Conservation (phyloP, 2,888 invertebrate species). For the Agrotis segetum region DNA sequence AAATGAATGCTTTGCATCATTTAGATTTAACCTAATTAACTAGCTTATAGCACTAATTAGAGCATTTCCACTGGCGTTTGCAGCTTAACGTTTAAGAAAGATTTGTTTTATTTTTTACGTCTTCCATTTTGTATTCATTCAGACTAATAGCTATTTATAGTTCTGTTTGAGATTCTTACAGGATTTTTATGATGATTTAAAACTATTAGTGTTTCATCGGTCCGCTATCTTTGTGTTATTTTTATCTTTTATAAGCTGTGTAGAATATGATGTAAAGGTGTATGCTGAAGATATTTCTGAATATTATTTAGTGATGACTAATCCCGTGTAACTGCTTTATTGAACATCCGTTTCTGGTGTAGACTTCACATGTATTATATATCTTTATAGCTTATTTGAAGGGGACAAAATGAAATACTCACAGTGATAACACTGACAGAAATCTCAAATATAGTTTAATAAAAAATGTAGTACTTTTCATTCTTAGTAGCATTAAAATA, state of each 20-base stretch:
- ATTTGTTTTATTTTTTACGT: conserved; percentile 31
- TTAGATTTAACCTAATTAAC: conserved; percentile 61
- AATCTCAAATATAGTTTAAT: too few species aligned
- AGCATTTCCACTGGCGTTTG: conserved; percentile 51
- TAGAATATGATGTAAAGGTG: conserved; percentile 25
- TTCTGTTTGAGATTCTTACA: conserved; percentile 40
- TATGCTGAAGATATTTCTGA: conserved; percentile 35
- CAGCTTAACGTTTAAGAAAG: conserved; percentile 49
- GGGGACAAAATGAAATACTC: too few species aligned
- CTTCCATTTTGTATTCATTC: conserved; percentile 36
- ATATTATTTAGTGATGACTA: conserved; percentile 23
- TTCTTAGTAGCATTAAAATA: too few species aligned
- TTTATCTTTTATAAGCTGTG: conserved; percentile 38
- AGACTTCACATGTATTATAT: not conserved
- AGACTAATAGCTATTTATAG: conserved; percentile 44
- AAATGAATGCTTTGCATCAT: conserved; percentile 36
- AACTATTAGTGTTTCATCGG: conserved; percentile 62
- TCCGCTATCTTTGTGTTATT: conserved; percentile 36
- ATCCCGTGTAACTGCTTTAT: conserved; percentile 1
- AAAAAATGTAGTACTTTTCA: too few species aligned
- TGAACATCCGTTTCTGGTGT: conserved; percentile 2
- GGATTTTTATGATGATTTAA: conserved; percentile 57
- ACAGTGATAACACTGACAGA: too few species aligned
- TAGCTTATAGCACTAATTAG: conserved; percentile 54
- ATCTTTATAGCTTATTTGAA: not conserved